Evolutionary conservation across 2,888 invertebrate genomes (phyloP).

Genomic region (Drosophila hamatofila): DNA sequence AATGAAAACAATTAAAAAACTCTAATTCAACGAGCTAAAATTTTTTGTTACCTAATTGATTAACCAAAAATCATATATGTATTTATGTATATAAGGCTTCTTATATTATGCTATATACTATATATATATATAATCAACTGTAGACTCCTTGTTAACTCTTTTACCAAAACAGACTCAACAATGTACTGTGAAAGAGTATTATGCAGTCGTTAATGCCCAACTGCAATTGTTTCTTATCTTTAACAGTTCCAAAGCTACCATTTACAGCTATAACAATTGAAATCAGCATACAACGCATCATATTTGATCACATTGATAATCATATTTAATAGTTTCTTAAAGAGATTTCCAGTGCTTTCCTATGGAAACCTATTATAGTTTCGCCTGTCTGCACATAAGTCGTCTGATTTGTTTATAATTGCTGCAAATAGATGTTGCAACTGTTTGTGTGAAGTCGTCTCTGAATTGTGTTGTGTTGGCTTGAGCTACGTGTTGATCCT

Average conservation of each 20-base stretch:
- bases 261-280: background rate
- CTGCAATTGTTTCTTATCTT: background rate
- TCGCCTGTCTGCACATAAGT: background rate
- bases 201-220: background rate
- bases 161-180: too few species aligned
- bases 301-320: background rate
- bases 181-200: background rate
- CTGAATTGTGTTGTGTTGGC: constrained; percentile 2
- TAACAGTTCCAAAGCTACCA: background rate
- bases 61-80: too few species aligned
- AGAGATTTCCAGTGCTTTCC: background rate
- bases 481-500: constrained; percentile 16
- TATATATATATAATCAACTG: too few species aligned
- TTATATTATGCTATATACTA: too few species aligned
- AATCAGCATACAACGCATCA: background rate
- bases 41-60: too few species aligned
- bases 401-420: background rate
- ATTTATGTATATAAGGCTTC: too few species aligned
- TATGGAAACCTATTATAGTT: background rate
- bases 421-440: constrained; percentile 23
- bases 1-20: too few species aligned
- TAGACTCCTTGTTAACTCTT: too few species aligned
- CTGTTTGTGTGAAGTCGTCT: background rate
- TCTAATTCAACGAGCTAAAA: too few species aligned
- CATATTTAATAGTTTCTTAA: background rate